A percentile compares a stretch with the other conserved stretches of the same genome.
These are phyloP conservation scores for Daboia siamensis DNA, from an alignment of 2,113 vertebrate species.

Conservation along the genomic window DNA sequence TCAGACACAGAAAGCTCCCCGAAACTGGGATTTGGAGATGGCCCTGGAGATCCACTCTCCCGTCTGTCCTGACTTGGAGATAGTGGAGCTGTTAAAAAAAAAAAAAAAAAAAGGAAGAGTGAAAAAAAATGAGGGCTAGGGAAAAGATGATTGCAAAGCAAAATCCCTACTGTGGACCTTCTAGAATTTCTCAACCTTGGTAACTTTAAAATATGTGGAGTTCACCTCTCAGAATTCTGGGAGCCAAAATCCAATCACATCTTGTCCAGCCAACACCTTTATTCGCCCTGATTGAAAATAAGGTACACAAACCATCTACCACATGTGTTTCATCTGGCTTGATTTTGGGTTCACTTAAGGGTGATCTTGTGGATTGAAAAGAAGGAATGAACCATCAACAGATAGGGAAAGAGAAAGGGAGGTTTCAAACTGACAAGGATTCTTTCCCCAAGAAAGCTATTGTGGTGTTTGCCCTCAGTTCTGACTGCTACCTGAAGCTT, in stretches of 20 bases:
- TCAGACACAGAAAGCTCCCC: constrained; percentile 54
- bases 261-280: neutral
- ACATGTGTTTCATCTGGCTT: too few relatives aligned
- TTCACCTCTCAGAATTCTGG: too few relatives aligned
- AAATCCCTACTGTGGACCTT: neutral
- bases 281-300: neutral
- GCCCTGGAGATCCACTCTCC: neutral
- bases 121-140: neutral
- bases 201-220: neutral
- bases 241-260: too few relatives aligned
- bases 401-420: neutral
- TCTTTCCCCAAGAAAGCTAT: too few relatives aligned
- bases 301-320: neutral
- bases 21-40: constrained; percentile 27
- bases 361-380: neutral
- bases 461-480: too few relatives aligned
- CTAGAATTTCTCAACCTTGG: neutral
- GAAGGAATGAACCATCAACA: neutral
- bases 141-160: neutral
- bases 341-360: neutral
- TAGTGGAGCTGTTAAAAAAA: neutral
- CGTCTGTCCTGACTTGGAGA: neutral
- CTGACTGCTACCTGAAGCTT: too few relatives aligned
- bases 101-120: neutral
- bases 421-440: neutral